Evolutionary conservation across 2,113 vertebrate genomes (phyloP).

Genomic region (Solenodon paradoxus): DNA sequence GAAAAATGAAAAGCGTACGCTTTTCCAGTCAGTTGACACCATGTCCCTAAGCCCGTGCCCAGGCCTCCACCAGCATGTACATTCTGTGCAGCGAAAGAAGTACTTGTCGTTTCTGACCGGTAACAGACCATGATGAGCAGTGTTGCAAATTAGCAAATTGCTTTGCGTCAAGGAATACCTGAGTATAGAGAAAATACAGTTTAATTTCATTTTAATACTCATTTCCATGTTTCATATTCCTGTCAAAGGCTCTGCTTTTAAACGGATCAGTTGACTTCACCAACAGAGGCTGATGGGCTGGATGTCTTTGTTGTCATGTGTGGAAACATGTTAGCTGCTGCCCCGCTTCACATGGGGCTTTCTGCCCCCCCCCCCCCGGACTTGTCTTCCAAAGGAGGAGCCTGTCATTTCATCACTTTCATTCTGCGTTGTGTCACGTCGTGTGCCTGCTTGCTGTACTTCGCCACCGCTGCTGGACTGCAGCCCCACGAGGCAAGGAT

Average conservation of each 20-base stretch:
- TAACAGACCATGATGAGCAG: not conserved
- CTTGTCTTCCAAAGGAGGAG: not conserved
- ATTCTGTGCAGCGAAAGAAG: not conserved
- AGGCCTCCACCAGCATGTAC: too few relatives aligned
- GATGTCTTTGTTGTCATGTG: too few relatives aligned
- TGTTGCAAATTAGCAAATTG: not conserved
- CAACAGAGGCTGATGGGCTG: not conserved
- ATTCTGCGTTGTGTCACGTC: accelerated
- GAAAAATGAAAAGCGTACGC: not conserved
- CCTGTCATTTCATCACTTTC: accelerated
- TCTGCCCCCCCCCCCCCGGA: not conserved
- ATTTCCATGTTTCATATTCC: not conserved
- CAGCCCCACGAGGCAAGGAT: accelerated
- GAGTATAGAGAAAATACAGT: not conserved
- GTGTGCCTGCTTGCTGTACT: not conserved
- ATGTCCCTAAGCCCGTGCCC: too few relatives aligned
- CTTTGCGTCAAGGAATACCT: not conserved
- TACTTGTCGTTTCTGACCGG: not conserved
- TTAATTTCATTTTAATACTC: not conserved
- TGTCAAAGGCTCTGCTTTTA: not conserved
- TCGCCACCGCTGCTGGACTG: accelerated
- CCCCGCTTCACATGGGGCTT: too few relatives aligned
- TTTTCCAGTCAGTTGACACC: not conserved
- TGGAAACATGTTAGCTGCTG: too few relatives aligned
- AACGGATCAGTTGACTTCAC: not conserved